Evolutionary conservation across 1,140 invertebrate species (phyloP), one percentile per base, ranked within the genome.

Genomic region (Drosophila lowei): DNA sequence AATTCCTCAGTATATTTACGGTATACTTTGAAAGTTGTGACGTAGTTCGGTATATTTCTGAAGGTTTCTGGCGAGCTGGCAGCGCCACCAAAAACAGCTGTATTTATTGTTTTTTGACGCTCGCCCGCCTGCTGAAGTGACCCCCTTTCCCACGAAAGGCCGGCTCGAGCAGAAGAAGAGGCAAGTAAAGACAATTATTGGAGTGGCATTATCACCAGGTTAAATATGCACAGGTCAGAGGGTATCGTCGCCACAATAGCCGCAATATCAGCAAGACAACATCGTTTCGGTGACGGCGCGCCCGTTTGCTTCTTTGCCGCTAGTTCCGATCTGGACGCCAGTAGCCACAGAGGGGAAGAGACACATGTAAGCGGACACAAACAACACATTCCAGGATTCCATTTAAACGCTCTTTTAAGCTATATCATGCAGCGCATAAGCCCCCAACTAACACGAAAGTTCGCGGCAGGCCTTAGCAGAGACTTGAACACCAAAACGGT

Each of bases 401-500:
- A 38, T 5, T 38, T 38, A 38, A 38, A 13, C 34, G 11, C 3
- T 13, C 11, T 11, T 38, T 13, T 13, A 13, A 13, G 11, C 5
- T 13, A 34, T 38, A 59, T 38, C 34, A 76, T 76, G 72, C 72
- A 67, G 18, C 52, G 23, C 52, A 7, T 56, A 34, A 56, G 62
- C 47, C 7, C 54, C 3, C 11, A 50, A 48, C 63, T 75, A 25
- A 23, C 72, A 25, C 34, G 53, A 56, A 76, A 76, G 52, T 56
- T 75, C 16, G 23, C 34, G 6, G 6, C 46, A 41, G 62, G 46
- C 30, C 43, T 73, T 49, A 56, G 68, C 46, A 49, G 68, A 47
- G 68, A 72, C 58, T 16, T 63, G 43, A 63, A 73, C 65, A 68
- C 63, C 6, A 18, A 56, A 68, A n/a, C 46, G 18, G 63, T 66